Evolutionary conservation across 2,888 invertebrate genomes (phyloP).

Genomic region (Nycteola revayana): DNA sequence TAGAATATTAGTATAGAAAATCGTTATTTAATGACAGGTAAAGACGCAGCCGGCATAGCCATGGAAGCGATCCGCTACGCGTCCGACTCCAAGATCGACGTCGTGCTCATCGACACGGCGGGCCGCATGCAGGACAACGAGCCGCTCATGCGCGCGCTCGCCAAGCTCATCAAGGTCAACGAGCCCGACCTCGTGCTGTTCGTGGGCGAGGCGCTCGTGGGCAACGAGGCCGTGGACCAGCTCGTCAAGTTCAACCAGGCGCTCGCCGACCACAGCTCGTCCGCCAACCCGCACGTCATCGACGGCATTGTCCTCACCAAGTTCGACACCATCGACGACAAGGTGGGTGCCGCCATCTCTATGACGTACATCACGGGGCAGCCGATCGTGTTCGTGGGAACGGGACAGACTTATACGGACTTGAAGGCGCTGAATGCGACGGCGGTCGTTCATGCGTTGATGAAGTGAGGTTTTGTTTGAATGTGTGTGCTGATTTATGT

Average conservation of each 20-base stretch:
- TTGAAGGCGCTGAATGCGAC: constrained; percentile 97
- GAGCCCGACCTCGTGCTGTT: constrained; percentile 99
- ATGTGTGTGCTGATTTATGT: constrained; percentile 20
- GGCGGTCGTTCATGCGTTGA: constrained; percentile 97
- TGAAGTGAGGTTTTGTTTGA: constrained; percentile 87
- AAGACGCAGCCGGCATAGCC: constrained; percentile 99
- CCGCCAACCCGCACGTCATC: constrained; percentile 92
- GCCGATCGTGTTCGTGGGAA: constrained; percentile 99
- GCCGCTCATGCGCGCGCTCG: constrained; percentile 98
- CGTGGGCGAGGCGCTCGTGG: constrained; percentile 99
- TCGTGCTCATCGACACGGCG: constrained; percentile 99
- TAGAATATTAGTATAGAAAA: no score
- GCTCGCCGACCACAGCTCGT: constrained; percentile 93
- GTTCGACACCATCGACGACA: constrained; percentile 99
- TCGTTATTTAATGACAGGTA: constrained; percentile 77
- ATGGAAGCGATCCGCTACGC: constrained; percentile 97
- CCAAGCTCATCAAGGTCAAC: constrained; percentile 98
- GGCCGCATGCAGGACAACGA: constrained; percentile 99
- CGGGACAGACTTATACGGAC: constrained; percentile 99
- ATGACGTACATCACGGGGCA: constrained; percentile 99
- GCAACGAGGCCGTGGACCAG: constrained; percentile 99
- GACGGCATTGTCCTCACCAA: constrained; percentile 99
- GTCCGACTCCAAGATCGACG: constrained; percentile 90
- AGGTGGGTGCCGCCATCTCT: constrained; percentile 99
- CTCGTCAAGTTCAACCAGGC: constrained; percentile 99